These are phyloP conservation scores for Loriculus beryllinus DNA, from an alignment of 2,797 vertebrate genomes.

Conservation along the genomic window DNA sequence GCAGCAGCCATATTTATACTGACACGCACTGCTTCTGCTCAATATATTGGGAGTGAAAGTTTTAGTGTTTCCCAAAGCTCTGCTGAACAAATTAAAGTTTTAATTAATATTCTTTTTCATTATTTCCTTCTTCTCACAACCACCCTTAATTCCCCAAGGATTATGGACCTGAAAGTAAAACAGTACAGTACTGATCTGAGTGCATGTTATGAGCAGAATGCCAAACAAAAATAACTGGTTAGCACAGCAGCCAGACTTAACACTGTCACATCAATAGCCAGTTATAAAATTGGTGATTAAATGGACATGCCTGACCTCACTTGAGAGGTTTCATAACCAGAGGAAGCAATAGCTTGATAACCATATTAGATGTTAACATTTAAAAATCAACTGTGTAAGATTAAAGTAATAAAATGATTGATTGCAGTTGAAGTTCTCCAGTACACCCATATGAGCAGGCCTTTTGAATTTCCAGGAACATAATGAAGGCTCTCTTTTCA, in stretches of 20 bases:
- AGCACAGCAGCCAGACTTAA: neutral
- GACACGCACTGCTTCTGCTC: neutral
- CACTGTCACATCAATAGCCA: neutral
- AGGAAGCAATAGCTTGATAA: neutral
- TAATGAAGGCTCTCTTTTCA: neutral
- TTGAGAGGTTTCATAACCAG: neutral
- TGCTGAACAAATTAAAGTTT: neutral
- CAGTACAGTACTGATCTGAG: fast-evolving
- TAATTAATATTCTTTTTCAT: neutral
- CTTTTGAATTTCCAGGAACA: neutral
- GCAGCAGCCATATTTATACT: neutral
- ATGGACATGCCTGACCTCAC: neutral
- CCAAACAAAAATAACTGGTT: neutral
- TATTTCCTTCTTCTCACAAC: neutral
- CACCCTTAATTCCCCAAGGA: fast-evolving
- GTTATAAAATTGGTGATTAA: neutral
- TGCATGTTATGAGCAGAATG: neutral
- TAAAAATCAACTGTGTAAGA: neutral
- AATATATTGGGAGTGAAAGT: neutral
- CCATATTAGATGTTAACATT: neutral
- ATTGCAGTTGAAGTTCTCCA: neutral
- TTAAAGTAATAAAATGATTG: neutral
- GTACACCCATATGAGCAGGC: neutral
- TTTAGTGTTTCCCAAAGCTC: neutral
- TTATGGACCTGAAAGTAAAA: neutral